phyloP scores from a whole-genome alignment of 2,888 invertebrate species.

The Sceliomorpha sp. region DNA sequence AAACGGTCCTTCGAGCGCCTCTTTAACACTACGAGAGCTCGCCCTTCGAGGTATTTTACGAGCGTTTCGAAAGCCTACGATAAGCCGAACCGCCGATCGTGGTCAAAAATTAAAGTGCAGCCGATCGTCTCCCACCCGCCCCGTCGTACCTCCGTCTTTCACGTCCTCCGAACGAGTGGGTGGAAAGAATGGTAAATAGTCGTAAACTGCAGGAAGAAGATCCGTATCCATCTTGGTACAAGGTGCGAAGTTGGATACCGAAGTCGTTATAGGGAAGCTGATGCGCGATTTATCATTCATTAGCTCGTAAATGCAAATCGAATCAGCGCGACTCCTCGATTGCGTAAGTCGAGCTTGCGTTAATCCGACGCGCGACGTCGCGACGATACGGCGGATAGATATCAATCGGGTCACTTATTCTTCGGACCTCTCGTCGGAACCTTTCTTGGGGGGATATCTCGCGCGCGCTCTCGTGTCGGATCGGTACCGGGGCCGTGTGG shows the following conservation, averaged over 20 bases:
- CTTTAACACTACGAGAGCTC: slow-evolving; percentile 71
- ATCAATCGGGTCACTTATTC: slow-evolving; percentile 51
- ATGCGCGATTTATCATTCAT: slow-evolving; percentile 56
- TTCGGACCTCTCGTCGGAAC: slow-evolving; percentile 41
- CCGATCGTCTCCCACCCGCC: slow-evolving; percentile 30
- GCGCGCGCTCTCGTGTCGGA: no score
- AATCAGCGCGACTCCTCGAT: slow-evolving; percentile 48
- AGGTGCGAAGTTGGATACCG: slow-evolving; percentile 56
- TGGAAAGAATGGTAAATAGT: slow-evolving; percentile 71
- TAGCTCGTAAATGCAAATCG: slow-evolving; percentile 60
- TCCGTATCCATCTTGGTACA: slow-evolving; percentile 63
- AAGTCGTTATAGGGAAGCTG: slow-evolving; percentile 52
- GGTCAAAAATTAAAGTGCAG: slow-evolving; percentile 65
- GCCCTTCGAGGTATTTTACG: slow-evolving; percentile 72
- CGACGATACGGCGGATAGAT: slow-evolving; percentile 46
- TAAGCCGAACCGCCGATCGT: slow-evolving; percentile 57
- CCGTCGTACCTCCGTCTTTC: slow-evolving; percentile 2
- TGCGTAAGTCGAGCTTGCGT: slow-evolving; percentile 43
- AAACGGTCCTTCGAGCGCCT: slow-evolving; percentile 75
- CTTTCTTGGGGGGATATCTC: no score
- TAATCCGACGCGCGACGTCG: slow-evolving; percentile 45
- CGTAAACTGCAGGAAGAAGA: slow-evolving; percentile 64
- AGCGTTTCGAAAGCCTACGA: slow-evolving; percentile 63
- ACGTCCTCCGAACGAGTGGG: slow-evolving; percentile 59
- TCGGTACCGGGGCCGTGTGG: no score